Conservation (phyloP, 2,797 vertebrate species). For the Hemitrygon akajei region DNA sequence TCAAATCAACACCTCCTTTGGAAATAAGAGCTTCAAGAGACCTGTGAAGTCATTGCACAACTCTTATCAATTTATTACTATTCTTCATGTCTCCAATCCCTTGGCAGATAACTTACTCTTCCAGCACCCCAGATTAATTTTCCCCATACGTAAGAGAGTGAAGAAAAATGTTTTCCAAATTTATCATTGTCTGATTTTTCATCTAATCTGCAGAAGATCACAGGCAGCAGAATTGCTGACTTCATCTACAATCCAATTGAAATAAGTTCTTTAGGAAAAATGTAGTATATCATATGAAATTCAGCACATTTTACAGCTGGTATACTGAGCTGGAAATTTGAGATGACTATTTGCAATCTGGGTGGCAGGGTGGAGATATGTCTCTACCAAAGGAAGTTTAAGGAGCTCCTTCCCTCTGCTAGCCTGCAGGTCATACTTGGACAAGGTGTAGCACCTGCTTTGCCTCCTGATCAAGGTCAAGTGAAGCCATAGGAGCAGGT, state of each 20-base stretch:
- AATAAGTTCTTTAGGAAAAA: background rate
- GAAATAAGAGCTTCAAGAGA: too few relatives aligned
- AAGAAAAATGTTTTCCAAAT: background rate
- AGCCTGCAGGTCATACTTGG: too few relatives aligned
- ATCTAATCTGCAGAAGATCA: background rate
- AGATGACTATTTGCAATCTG: background rate
- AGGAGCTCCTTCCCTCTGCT: too few relatives aligned
- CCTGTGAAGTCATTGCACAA: background rate
- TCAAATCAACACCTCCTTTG: too few relatives aligned
- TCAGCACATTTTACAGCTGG: background rate
- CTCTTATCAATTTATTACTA: background rate
- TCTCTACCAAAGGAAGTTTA: too few relatives aligned
- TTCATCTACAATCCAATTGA: background rate
- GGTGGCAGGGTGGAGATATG: too few relatives aligned
- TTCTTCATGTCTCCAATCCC: background rate
- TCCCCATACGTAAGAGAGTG: background rate
- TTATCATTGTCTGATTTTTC: background rate
- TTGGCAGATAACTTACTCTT: too few relatives aligned
- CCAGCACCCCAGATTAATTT: too few relatives aligned
- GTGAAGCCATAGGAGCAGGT: too few relatives aligned
- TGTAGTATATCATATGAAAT: background rate
- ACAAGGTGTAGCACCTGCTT: too few relatives aligned
- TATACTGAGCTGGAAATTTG: background rate
- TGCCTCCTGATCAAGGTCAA: too few relatives aligned
- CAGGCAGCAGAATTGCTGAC: background rate